These are phyloP conservation scores for Nothocercus nigrocapillus DNA, from an alignment of 2,113 vertebrate species.

Conservation along the genomic window DNA sequence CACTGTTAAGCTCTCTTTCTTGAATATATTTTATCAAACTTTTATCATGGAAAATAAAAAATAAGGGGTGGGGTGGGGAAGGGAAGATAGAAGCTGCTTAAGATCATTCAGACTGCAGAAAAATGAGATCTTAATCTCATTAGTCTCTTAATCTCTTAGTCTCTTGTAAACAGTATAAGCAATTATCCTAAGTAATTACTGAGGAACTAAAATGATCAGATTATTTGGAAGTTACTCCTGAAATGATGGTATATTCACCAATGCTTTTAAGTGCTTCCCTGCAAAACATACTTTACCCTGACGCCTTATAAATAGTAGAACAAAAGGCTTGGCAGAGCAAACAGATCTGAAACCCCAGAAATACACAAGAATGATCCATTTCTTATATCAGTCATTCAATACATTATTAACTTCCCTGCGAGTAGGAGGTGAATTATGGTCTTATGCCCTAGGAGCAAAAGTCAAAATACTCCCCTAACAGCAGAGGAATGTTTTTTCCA, in stretches of 20 bases:
- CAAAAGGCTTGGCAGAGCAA: slow-evolving; percentile 45
- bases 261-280: neutral
- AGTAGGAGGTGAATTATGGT: neutral
- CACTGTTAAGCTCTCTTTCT: neutral
- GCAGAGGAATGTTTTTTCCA: neutral
- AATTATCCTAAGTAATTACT: neutral
- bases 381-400: slow-evolving; percentile 4
- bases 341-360: slow-evolving; percentile 38
- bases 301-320: slow-evolving; percentile 58
- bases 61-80: accelerated
- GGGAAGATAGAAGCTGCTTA: neutral
- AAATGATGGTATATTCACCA: neutral
- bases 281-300: slow-evolving; percentile 38
- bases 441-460: neutral
- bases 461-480: slow-evolving; percentile 4
- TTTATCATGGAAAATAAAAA: neutral
- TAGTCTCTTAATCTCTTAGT: neutral
- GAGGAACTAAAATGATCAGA: neutral
- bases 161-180: neutral
- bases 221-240: neutral
- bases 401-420: slow-evolving; percentile 27
- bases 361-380: slow-evolving; percentile 17
- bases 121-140: too few species aligned
- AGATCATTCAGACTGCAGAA: neutral
- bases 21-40: neutral